A percentile compares a stretch with the other conserved stretches of the same genome.
Conservation (phyloP, 1,140 invertebrate species). For the Doryteuthis pealeii region DNA sequence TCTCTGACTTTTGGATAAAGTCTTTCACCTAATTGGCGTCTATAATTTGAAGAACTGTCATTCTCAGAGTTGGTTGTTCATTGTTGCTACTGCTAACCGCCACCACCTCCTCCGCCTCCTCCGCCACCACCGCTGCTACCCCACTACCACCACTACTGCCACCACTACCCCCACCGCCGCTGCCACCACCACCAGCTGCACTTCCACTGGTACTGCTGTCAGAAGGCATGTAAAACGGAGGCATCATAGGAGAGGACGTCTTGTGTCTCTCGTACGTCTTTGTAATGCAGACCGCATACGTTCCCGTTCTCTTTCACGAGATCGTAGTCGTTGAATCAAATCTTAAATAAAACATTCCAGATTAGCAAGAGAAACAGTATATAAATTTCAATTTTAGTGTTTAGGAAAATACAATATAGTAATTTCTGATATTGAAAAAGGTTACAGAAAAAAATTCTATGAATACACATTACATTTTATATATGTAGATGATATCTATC, state of each 20-base stretch:
- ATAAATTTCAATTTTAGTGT: neutral
- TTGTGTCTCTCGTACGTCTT: constrained; percentile 63
- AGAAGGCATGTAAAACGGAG: constrained; percentile 70
- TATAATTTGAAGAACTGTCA: constrained; percentile 84
- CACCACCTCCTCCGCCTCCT: too few relatives aligned
- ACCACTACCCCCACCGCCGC: neutral
- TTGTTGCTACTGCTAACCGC: constrained; percentile 62
- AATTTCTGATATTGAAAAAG: too few relatives aligned
- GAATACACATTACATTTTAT: too few relatives aligned
- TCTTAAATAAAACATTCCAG: constrained; percentile 40
- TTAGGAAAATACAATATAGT: too few relatives aligned
- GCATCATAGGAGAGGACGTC: constrained; percentile 69
- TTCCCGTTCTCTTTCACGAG: constrained; percentile 55
- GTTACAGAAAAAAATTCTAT: too few relatives aligned
- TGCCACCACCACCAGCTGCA: constrained; percentile 17
- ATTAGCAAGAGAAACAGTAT: too few relatives aligned
- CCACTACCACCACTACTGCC: neutral
- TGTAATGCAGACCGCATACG: constrained; percentile 57
- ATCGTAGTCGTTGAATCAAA: constrained; percentile 60
- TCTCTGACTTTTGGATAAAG: constrained; percentile 81
- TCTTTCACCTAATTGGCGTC: constrained; percentile 88
- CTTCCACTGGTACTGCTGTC: constrained; percentile 43
- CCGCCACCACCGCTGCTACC: neutral
- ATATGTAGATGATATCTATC: too few relatives aligned
- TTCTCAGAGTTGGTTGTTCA: constrained; percentile 31